Percentiles rank a stretch among this genome's conserved stretches.
These are phyloP conservation scores for Planiliza haematocheilus DNA, from an alignment of 2,113 vertebrate species.

Conservation along the genomic window DNA sequence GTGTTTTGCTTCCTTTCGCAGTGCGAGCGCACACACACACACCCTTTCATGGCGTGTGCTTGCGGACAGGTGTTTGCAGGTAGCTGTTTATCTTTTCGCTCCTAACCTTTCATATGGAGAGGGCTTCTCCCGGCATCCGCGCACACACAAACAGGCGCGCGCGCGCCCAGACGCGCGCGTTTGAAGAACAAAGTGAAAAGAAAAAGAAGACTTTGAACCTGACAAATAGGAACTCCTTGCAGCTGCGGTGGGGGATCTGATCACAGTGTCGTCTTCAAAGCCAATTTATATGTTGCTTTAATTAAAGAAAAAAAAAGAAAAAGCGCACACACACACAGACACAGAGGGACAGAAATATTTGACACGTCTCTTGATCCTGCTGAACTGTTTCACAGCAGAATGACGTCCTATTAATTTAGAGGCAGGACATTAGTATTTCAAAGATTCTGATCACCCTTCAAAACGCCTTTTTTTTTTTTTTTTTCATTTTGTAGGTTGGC, in stretches of 20 bases:
- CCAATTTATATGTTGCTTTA: constrained; percentile 74
- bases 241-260: constrained; percentile 63
- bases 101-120: constrained; percentile 79
- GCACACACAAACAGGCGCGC: constrained; percentile 7
- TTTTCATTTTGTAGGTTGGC: no score
- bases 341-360: constrained; percentile 55
- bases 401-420: constrained; percentile 56
- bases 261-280: constrained; percentile 76
- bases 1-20: constrained; percentile 42
- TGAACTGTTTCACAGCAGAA: constrained; percentile 64
- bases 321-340: no score
- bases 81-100: constrained; percentile 82
- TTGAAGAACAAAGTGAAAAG: constrained; percentile 78
- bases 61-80: constrained; percentile 85
- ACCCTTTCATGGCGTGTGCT: constrained; percentile 59
- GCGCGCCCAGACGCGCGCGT: constrained; percentile 32
- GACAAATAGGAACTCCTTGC: constrained; percentile 71
- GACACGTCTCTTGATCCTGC: constrained; percentile 70
- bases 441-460: constrained; percentile 55
- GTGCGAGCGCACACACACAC: constrained; percentile 16
- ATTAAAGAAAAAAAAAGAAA: constrained; percentile 49
- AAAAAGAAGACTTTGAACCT: constrained; percentile 77
- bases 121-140: constrained; percentile 50
- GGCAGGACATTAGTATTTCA: constrained; percentile 70
- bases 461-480: no score